Evolutionary conservation across 1,140 invertebrate species (phyloP), one percentile per base, ranked within the genome.

Genomic region (Chironomus striatipennis): DNA sequence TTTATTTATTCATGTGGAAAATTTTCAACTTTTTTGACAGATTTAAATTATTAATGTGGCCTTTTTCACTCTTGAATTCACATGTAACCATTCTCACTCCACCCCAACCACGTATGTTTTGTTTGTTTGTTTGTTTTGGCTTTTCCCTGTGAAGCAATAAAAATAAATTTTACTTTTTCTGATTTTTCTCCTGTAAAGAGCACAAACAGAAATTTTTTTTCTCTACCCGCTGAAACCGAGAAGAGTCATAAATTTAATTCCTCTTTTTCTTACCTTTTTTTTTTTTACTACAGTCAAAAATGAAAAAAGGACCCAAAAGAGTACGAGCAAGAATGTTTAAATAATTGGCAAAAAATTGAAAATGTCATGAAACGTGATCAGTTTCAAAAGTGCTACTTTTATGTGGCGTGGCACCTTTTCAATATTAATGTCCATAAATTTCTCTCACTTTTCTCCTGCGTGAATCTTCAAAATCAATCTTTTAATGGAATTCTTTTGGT

Each of bases 31-130:
- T 21, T 70, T 70, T 70, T 70, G 65, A 70, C 65, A 70, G 65
- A 70, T 70, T 70, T 70, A 70, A 70, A 70, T 70, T 70, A 70
- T 70, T 18, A 70, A 70, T 70, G 65, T 70, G 65, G 17, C 65
- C 65, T 70, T 70, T 70, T 70, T 70, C 10, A 20, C 65, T 70
- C 65, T 57, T 57, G 47, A 70, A 9, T 70, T 70, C 65, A 20
- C 65, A 21, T 57, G 47, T 57, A 57, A 21, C 65, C 65, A 21
- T 70, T 18, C 17, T 21, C 65, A 70, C 18, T 70, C 20, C 18
- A 18, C 24, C 18, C 18, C 65, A 20, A 70, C 65, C 65, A 70
- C 65, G 20, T 20, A 70, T 70, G 65, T 21, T 10, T 8, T 3
- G n/a, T 34, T 18, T 21, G 17, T 70, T 70, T 21, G 17, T 20